Percentiles rank a stretch among this genome's conserved stretches.
Conservation (phyloP, 2,888 invertebrate species). For the Cetonia aurata region DNA sequence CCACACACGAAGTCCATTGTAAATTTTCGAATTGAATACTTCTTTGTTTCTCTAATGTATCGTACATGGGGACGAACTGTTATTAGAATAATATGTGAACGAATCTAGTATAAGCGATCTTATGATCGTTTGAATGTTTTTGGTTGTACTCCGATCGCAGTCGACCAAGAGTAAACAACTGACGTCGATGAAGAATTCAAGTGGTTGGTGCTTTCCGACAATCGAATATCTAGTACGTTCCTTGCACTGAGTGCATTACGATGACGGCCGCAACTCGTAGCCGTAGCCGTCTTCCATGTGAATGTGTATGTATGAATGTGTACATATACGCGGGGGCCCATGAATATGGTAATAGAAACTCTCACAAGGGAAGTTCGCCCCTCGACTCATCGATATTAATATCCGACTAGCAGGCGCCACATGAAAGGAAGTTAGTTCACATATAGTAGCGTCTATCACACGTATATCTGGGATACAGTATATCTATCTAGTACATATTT, state of each 20-base stretch:
- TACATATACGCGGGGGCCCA: constrained; percentile 51
- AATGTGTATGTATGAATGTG: neutral
- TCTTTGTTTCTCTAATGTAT: constrained; percentile 39
- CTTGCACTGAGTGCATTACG: constrained; percentile 49
- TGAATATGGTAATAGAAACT: constrained; percentile 60
- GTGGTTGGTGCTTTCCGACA: constrained; percentile 56
- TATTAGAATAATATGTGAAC: constrained; percentile 4
- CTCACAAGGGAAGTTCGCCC: constrained; percentile 50
- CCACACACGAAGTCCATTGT: constrained; percentile 44
- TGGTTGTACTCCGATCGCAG: constrained; percentile 23
- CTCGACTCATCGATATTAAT: constrained; percentile 50
- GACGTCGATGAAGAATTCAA: constrained; percentile 57
- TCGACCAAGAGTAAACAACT: constrained; percentile 54
- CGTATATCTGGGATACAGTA: neutral
- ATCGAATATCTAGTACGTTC: constrained; percentile 58
- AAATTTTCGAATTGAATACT: constrained; percentile 40
- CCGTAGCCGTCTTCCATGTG: too few species aligned
- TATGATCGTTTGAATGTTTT: constrained; percentile 40
- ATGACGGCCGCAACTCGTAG: constrained; percentile 47
- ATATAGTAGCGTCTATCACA: neutral
- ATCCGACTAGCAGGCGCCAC: constrained; percentile 49
- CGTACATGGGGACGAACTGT: constrained; percentile 11
- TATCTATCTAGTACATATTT: constrained; percentile 5
- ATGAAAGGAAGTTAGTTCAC: constrained; percentile 43
- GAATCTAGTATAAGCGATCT: constrained; percentile 35